Evolutionary conservation across 1,140 invertebrate species (phyloP).

Genomic region (Drosophila oshimai): DNA sequence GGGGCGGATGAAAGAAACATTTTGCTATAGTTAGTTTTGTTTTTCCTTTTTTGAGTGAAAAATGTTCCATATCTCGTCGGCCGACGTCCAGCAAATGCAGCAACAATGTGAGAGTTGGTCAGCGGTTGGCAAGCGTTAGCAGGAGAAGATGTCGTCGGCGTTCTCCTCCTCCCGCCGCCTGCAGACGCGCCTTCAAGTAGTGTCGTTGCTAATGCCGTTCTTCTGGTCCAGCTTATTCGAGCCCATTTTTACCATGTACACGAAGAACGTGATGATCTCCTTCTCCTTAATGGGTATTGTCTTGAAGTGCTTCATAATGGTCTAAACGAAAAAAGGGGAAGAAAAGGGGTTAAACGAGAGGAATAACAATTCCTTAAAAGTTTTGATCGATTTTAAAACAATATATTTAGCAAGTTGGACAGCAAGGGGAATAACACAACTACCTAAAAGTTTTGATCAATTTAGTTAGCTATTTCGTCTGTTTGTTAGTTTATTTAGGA

Average conservation of each 20-base stretch:
- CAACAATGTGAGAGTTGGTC: constrained; percentile 18
- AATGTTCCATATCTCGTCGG: too few relatives aligned
- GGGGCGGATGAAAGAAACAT: neutral
- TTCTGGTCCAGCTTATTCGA: constrained; percentile 96
- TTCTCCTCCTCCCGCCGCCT: constrained; percentile 19
- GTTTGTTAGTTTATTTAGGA: too few relatives aligned
- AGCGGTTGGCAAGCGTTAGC: constrained; percentile 7
- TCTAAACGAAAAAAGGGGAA: constrained; percentile 84
- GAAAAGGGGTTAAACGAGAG: neutral
- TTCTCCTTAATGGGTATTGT: constrained; percentile 96
- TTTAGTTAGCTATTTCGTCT: too few relatives aligned
- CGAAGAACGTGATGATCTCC: constrained; percentile 97
- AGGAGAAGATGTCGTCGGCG: constrained; percentile 15
- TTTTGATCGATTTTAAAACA: too few relatives aligned
- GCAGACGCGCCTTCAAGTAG: constrained; percentile 62
- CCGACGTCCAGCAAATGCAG: constrained; percentile 38
- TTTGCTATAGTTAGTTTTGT: constrained; percentile 6
- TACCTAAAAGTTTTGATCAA: too few relatives aligned
- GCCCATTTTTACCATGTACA: constrained; percentile 97
- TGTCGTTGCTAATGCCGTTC: constrained; percentile 85
- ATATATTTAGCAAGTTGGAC: too few relatives aligned
- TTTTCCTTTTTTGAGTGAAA: neutral
- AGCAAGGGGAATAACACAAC: too few relatives aligned
- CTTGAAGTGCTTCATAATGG: constrained; percentile 96
- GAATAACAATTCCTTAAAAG: too few relatives aligned